Percentiles rank a stretch among this genome's conserved stretches.
These are phyloP conservation scores for Papilio elwesi DNA, from an alignment of 2,888 invertebrate genomes.

Conservation along the genomic window DNA sequence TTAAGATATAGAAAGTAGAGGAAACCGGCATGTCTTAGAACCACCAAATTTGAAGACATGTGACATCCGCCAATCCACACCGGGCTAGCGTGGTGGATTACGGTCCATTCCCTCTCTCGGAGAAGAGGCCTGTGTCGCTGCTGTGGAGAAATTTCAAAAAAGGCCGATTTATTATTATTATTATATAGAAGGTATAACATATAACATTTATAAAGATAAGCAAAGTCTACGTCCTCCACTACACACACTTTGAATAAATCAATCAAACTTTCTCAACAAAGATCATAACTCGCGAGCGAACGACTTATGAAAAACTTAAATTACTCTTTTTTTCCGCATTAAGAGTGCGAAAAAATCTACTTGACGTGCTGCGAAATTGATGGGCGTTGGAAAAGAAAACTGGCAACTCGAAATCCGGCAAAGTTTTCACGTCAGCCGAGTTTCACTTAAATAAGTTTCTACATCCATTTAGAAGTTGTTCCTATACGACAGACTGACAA, in stretches of 20 bases:
- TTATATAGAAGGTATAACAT: too few relatives aligned
- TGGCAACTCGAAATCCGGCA: constrained; percentile 70
- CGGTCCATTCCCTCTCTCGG: too few relatives aligned
- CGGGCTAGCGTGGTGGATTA: too few relatives aligned
- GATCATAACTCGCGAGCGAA: constrained; percentile 79
- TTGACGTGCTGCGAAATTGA: constrained; percentile 83
- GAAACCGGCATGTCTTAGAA: too few relatives aligned
- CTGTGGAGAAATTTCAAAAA: too few relatives aligned
- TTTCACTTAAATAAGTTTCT: constrained; percentile 83
- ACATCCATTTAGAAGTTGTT: constrained; percentile 82
- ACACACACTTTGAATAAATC: constrained; percentile 75
- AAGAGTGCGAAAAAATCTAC: constrained; percentile 84
- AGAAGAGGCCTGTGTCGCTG: too few relatives aligned
- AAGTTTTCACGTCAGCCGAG: constrained; percentile 82
- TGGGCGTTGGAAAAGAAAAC: constrained; percentile 74
- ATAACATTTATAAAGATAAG: too few relatives aligned
- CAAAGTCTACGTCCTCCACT: constrained; percentile 41
- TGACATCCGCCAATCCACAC: too few relatives aligned
- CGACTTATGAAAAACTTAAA: constrained; percentile 81
- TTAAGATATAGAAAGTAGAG: too few relatives aligned
- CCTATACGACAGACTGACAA: constrained; percentile 82
- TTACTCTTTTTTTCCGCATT: constrained; percentile 82
- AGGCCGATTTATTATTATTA: too few relatives aligned
- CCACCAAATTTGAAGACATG: too few relatives aligned
- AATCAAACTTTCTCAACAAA: constrained; percentile 82